Percentiles rank a stretch among this genome's conserved stretches.
phyloP scores from a whole-genome alignment of 2,888 invertebrate genomes.

The Napeogenes sylphis region DNA sequence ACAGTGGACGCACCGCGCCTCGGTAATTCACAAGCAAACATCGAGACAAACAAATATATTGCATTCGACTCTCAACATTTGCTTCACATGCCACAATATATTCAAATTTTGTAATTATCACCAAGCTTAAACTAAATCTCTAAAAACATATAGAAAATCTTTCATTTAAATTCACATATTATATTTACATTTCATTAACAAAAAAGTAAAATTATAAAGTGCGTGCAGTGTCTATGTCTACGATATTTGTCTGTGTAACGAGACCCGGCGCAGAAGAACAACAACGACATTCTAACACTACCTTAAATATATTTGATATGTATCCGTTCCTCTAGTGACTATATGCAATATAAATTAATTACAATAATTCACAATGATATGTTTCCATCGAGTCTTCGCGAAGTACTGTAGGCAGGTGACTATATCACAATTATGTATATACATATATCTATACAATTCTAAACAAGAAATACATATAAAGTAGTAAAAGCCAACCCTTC shows the following conservation, averaged over 20 bases:
- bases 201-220: too few species aligned
- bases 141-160: too few species aligned
- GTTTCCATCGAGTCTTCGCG: conserved; percentile 38
- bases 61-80: not conserved
- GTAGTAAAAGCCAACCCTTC: conserved; percentile 27
- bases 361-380: conserved; percentile 37
- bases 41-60: not conserved
- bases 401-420: conserved; percentile 35
- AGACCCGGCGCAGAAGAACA: conserved; percentile 63
- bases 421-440: conserved; percentile 33
- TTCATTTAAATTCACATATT: not conserved
- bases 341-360: conserved; percentile 39
- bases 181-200: conserved; percentile 1
- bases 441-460: conserved; percentile 29
- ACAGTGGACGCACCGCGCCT: conserved; percentile 61
- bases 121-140: too few species aligned
- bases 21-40: conserved; percentile 35
- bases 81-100: too few species aligned
- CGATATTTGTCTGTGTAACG: conserved; percentile 12
- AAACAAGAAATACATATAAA: conserved; percentile 30
- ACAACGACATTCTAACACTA: conserved; percentile 68
- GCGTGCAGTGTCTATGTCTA: not conserved
- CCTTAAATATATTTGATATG: conserved; percentile 57
- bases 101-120: too few species aligned
- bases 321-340: conserved; percentile 41